phyloP scores from a whole-genome alignment of 1,140 invertebrate genomes.

The Saccostrea cuccullata region DNA sequence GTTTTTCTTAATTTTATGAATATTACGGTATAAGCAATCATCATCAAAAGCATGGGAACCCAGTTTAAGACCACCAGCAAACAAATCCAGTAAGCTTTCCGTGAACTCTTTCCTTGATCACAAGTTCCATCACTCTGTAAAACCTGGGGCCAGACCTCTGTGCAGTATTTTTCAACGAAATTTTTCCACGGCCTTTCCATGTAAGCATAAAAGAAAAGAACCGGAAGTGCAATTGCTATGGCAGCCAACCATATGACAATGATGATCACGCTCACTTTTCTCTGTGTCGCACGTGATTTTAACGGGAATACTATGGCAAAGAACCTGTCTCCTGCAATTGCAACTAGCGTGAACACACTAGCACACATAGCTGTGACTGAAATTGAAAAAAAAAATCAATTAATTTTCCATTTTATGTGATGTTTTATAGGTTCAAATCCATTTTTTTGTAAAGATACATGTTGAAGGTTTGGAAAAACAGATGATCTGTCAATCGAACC shows the following conservation, averaged over 20 bases:
- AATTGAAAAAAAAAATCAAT: constrained; percentile 48
- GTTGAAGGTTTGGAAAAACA: too few species aligned
- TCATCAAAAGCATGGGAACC: constrained; percentile 79
- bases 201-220: constrained; percentile 75
- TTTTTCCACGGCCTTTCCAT: constrained; percentile 67
- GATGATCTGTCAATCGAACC: too few species aligned
- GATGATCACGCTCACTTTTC: constrained; percentile 74
- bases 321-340: constrained; percentile 80
- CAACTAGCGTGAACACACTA: constrained; percentile 79
- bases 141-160: constrained; percentile 67
- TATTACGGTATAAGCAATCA: constrained; percentile 78
- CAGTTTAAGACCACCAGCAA: constrained; percentile 79
- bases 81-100: constrained; percentile 77
- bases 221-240: constrained; percentile 75
- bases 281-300: constrained; percentile 77
- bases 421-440: too few species aligned
- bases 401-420: neutral
- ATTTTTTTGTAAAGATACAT: too few species aligned
- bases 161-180: constrained; percentile 70
- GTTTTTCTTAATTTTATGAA: constrained; percentile 73
- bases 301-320: constrained; percentile 80
- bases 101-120: constrained; percentile 64
- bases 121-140: constrained; percentile 56
- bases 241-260: constrained; percentile 78
- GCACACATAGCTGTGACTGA: constrained; percentile 79